Evolutionary conservation across 2,113 vertebrate species (phyloP), one percentile per base, ranked within the genome.

Genomic region (Hyperopisus bebe): DNA sequence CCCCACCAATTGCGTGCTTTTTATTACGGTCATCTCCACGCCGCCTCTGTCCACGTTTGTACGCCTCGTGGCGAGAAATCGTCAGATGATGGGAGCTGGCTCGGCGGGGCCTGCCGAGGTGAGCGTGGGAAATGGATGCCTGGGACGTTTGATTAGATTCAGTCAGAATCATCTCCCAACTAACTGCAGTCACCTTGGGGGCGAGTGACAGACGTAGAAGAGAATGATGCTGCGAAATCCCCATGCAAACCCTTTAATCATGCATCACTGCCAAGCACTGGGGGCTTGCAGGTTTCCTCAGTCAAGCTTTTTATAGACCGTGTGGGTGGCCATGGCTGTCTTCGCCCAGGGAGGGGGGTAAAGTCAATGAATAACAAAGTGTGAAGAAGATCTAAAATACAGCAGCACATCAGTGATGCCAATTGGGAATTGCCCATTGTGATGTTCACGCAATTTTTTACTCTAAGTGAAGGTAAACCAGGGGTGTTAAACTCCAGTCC

Each of bases 11-110:
- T 85, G 47, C 80, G 13, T 19, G 21, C 51, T 35, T 47, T 53
- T 62, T 19, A 62, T 89, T 85, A 53, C 2, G 27, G 83, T 89
- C 74, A 89, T 84, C 89, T 89, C 50, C 77, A 15, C 27, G 10
- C 13, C 46, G 0, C 1, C 66, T 39, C 88, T 55, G 74, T 70
- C 70, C 31, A 21, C 10, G 44, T 89, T 85, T 89, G 89, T 46
- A 50, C 11, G 19, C 5, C 89, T 50, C 3, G 11, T 47, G 48
- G 74, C 1, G 35, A 47, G 77, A 84, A 84, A 46, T 82, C 9
- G 3, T 24, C 55, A 44, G 24, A 80, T 5, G 35, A 24, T 19
- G 44, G 70, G 46, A 50, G 58, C 58, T 50, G 21, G 5, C 15
- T 55, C 1, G 48, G 58, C 6, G 9, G 8, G 2, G 7, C 13